Evolutionary conservation across 1,140 invertebrate genomes (phyloP).

Genomic region (Arctopsyche grandis): DNA sequence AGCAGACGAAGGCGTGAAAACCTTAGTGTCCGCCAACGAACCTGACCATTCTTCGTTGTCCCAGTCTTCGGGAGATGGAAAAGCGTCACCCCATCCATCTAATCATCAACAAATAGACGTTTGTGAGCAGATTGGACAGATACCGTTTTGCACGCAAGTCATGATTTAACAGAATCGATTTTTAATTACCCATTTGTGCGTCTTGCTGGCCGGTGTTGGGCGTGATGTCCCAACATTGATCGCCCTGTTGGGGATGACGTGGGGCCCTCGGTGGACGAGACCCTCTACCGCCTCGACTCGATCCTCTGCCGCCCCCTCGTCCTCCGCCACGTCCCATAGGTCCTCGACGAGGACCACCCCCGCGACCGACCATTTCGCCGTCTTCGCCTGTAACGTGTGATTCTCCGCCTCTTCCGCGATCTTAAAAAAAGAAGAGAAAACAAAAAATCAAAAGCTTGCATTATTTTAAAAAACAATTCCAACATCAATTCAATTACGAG

Average conservation of each 20-base stretch:
- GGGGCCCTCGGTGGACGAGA: slow-evolving; percentile 52
- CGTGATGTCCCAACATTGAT: slow-evolving; percentile 47
- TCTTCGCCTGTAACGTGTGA: slow-evolving; percentile 17
- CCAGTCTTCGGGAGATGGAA: slow-evolving; percentile 84
- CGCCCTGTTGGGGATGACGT: slow-evolving; percentile 52
- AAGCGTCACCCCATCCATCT: slow-evolving; percentile 60
- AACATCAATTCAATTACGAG: slow-evolving; percentile 11
- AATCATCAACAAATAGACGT: neutral
- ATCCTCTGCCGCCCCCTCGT: slow-evolving; percentile 63
- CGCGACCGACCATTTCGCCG: slow-evolving; percentile 64
- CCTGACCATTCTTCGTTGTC: slow-evolving; percentile 95
- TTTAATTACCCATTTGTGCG: slow-evolving; percentile 14
- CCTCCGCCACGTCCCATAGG: slow-evolving; percentile 62
- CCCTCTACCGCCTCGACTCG: slow-evolving; percentile 63
- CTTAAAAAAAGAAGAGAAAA: slow-evolving; percentile 53
- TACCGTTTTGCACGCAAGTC: neutral
- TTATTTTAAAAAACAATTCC: too few relatives aligned
- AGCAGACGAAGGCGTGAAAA: slow-evolving; percentile 81
- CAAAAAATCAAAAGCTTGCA: neutral
- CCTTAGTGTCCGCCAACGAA: slow-evolving; percentile 92
- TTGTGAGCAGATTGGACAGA: neutral
- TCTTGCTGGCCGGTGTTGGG: slow-evolving; percentile 18
- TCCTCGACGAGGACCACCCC: slow-evolving; percentile 67
- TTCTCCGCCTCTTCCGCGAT: slow-evolving; percentile 65
- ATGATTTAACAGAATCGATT: neutral